Evolutionary conservation across 2,888 invertebrate species (phyloP).

Genomic region (Pemphredon lugubris): DNA sequence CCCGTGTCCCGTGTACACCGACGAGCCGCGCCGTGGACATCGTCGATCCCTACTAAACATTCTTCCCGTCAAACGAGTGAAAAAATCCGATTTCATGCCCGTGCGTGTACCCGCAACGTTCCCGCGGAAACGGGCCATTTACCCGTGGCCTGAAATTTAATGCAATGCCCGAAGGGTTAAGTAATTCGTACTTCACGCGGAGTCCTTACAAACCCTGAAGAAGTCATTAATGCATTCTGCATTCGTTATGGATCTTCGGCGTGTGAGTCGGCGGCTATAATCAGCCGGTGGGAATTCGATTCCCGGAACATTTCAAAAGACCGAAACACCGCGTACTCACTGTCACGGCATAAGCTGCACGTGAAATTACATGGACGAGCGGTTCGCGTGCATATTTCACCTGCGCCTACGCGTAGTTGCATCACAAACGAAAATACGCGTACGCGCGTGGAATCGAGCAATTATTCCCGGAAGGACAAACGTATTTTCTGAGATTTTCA

Average conservation of each 20-base stretch:
- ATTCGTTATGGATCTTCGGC: conserved; percentile 38
- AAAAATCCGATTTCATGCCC: neutral
- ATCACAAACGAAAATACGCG: neutral
- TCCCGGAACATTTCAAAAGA: conserved; percentile 48
- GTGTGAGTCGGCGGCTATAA: conserved; percentile 37
- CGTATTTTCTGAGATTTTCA: no score
- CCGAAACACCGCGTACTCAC: conserved; percentile 26
- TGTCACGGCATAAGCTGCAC: conserved; percentile 25
- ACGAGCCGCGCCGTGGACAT: no score
- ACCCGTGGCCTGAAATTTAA: conserved; percentile 36
- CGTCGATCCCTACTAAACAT: no score
- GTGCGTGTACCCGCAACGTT: neutral
- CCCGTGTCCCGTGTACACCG: no score
- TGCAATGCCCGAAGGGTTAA: conserved; percentile 26
- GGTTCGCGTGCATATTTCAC: conserved; percentile 12
- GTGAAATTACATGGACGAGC: conserved; percentile 24
- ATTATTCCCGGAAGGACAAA: no score
- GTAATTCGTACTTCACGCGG: conserved; percentile 28
- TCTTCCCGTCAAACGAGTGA: neutral
- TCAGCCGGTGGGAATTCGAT: conserved; percentile 52
- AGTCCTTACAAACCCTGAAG: conserved; percentile 19
- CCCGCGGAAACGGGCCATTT: neutral
- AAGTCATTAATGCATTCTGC: conserved; percentile 43
- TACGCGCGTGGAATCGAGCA: neutral
- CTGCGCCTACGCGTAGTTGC: neutral